These are phyloP conservation scores for Dromaius novaehollandiae DNA, from an alignment of 2,113 vertebrate species.

Conservation along the genomic window DNA sequence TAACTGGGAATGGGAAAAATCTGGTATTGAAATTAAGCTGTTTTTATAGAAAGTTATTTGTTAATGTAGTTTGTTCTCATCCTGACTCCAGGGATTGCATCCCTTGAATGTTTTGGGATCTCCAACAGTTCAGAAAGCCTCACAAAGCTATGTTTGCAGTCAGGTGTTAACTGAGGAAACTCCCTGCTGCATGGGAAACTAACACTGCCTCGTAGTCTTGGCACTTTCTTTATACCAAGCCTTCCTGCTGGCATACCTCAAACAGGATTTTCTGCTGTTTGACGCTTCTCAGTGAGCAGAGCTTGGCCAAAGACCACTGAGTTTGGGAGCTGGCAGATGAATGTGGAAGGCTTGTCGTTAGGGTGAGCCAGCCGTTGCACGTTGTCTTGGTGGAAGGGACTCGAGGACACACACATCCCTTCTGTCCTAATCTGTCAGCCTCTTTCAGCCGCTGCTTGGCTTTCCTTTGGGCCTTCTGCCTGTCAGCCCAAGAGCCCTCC, in stretches of 20 bases:
- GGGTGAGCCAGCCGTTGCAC: background rate
- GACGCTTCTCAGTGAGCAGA: rapidly evolving
- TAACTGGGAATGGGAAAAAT: background rate
- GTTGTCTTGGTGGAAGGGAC: background rate
- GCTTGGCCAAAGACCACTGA: background rate
- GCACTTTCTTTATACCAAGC: background rate
- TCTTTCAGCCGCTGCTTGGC: background rate
- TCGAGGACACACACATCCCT: background rate
- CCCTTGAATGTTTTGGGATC: background rate
- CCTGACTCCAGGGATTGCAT: background rate
- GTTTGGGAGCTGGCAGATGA: background rate
- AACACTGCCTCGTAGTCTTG: background rate
- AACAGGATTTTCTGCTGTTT: background rate
- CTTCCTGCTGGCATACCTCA: background rate
- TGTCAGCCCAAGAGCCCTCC: slow-evolving; percentile 7
- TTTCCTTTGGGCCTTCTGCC: slow-evolving; percentile 40
- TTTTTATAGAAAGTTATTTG: no score
- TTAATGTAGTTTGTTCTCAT: background rate
- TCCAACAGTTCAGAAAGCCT: background rate
- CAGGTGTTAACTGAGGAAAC: background rate
- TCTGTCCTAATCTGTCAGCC: slow-evolving; percentile 9
- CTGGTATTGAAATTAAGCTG: background rate
- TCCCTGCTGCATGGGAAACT: background rate
- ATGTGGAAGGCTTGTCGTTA: background rate
- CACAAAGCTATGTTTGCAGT: background rate